Conservation (phyloP, 2,888 invertebrate genomes). For the Caenorhabditis zanzibari region DNA sequence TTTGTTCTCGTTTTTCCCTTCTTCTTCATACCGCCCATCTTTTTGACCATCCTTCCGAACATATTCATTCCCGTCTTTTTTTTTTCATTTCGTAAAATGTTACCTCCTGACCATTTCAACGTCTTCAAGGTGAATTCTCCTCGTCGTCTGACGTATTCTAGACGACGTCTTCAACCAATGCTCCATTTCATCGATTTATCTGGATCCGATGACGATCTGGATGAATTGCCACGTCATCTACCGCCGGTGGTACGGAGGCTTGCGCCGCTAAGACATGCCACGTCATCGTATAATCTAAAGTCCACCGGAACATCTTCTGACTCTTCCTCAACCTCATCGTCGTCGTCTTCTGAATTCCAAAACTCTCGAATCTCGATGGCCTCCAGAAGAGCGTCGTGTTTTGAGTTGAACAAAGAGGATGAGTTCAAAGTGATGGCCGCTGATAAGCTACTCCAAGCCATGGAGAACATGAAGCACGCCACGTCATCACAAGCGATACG, state of each 20-base stretch:
- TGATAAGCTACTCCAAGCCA: constrained; percentile 70
- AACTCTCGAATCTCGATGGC: constrained; percentile 12
- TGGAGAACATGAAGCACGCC: constrained; percentile 73
- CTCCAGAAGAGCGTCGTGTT: constrained; percentile 57
- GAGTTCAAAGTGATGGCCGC: constrained; percentile 77
- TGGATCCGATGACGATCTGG: constrained; percentile 66
- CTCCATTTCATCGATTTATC: constrained; percentile 69
- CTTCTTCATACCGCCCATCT: constrained; percentile 46
- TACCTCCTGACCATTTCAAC: constrained; percentile 37
- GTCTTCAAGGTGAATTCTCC: constrained; percentile 38
- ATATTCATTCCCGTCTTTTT: background rate
- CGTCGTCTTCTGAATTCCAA: constrained; percentile 17
- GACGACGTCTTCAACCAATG: constrained; percentile 37
- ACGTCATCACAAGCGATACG: constrained; percentile 54
- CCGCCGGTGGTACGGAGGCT: constrained; percentile 39
- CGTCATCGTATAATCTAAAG: constrained; percentile 32
- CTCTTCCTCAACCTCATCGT: constrained; percentile 21
- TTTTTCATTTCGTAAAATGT: background rate
- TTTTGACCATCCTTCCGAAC: constrained; percentile 10
- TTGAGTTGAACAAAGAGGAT: constrained; percentile 69
- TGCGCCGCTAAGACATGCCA: constrained; percentile 44
- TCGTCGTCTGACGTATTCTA: constrained; percentile 15
- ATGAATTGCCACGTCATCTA: constrained; percentile 55
- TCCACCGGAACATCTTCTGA: constrained; percentile 29
- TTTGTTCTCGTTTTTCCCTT: constrained; percentile 50